Base-by-base conservation (phyloP, 2,888 invertebrate genomes). In the Metalampra italica region DNA sequence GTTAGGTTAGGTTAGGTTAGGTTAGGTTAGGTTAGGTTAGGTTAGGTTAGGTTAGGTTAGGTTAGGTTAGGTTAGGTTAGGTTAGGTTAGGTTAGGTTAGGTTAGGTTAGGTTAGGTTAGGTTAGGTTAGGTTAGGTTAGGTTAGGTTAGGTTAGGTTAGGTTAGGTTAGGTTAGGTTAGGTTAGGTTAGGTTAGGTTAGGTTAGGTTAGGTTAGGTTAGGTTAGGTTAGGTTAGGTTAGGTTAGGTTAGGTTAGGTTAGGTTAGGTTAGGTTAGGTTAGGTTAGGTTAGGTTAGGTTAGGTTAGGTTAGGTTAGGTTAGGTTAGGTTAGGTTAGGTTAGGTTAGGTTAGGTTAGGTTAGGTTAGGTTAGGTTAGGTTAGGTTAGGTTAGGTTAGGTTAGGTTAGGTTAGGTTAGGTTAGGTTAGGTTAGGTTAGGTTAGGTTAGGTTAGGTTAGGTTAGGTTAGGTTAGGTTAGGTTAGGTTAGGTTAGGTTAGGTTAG, bases 401-500 rank as follows among this genome's bases (percentile, higher is more conserved):
- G 45, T 45, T 45, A 45, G 45, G 45, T 45, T 45, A 45, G 46
- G 46, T 45, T 45, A 45, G 45, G 45, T 45, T 45, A 45, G 45
- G 45, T 45, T 45, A 45, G 45, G 46, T 46, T 46, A 46, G 46
- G 46, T 46, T 46, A 46, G 46, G 46, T 46, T 46, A 46, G 46
- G 46, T 46, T 46, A 46, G 46, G 46, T 46, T 46, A 46, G 46
- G 46, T 46, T 46, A 46, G 46, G 46, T 46, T 46, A 46, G 46
- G 46, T 46, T 41, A 32, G 41, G 46, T 46, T 34, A 22, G 46
- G 32, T 46, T 42, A 42, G 42, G 44, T 45, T 45, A 45, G 45
- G 45, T 45, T 45, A 45, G 45, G 45, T 46, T 46, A 46, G 46
- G 46, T 46, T 46, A 46, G 46, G 46, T 46, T 46, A 46, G 46